Conservation (phyloP, 2,113 vertebrate genomes). For the Myotis yumanensis region DNA sequence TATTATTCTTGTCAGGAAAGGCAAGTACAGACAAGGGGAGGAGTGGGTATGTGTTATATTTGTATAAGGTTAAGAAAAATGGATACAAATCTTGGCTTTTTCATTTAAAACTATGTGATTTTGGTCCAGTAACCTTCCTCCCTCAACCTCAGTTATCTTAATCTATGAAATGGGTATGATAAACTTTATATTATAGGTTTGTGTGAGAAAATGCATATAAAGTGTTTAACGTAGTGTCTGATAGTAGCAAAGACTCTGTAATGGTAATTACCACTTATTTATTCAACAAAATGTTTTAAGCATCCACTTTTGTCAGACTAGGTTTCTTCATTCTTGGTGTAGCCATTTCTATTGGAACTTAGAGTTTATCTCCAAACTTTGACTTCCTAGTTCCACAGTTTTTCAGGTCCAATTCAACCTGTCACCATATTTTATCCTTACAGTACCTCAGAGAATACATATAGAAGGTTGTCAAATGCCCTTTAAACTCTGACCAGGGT, state of each 20-base stretch:
- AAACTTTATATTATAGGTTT: neutral
- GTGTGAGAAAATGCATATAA: neutral
- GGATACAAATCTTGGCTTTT: neutral
- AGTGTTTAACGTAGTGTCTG: neutral
- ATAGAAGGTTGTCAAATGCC: neutral
- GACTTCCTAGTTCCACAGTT: neutral
- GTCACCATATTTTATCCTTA: neutral
- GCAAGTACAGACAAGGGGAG: neutral
- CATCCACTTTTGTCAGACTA: neutral
- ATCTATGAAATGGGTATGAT: neutral
- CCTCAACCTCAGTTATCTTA: neutral
- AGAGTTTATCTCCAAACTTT: neutral
- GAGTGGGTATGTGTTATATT: neutral
- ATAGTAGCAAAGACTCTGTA: neutral
- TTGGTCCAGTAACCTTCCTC: neutral
- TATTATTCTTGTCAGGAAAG: constrained; percentile 10
- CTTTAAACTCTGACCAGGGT: neutral
- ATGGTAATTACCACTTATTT: neutral
- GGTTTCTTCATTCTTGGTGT: neutral
- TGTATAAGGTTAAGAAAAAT: constrained; percentile 18
- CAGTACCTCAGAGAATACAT: neutral
- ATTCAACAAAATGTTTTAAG: neutral
- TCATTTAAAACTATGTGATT: neutral
- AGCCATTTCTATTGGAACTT: constrained; percentile 15
- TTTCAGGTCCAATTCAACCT: neutral